phyloP scores from a whole-genome alignment of 1,140 invertebrate genomes.

The Bombus soroeensis region DNA sequence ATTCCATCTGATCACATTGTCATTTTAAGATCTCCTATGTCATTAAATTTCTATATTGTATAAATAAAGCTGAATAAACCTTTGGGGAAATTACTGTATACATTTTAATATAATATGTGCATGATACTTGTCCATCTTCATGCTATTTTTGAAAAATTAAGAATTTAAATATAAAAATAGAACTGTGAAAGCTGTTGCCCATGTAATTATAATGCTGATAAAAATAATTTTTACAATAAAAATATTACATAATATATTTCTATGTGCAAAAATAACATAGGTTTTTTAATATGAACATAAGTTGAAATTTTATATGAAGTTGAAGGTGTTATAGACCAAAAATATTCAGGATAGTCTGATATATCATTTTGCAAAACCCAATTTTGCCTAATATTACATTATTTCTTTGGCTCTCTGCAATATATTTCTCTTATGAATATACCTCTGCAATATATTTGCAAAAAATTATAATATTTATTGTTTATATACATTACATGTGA shows the following conservation, averaged over 20 bases:
- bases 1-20: constrained; percentile 59
- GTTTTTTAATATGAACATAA: background rate
- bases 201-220: background rate
- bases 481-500: background rate
- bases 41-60: constrained; percentile 79
- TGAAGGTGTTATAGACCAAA: background rate
- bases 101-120: constrained; percentile 21
- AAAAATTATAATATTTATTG: too few species aligned
- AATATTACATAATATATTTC: background rate
- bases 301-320: background rate
- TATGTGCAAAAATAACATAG: background rate
- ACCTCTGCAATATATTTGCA: too few species aligned
- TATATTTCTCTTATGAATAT: background rate
- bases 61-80: constrained; percentile 79
- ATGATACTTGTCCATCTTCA: constrained; percentile 14
- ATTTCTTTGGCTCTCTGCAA: background rate
- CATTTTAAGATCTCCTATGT: constrained; percentile 71
- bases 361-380: background rate
- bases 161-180: background rate
- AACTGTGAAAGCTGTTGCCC: background rate
- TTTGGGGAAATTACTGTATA: constrained; percentile 72
- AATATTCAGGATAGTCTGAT: background rate
- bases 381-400: background rate
- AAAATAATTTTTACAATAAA: background rate
- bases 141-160: background rate